Percentiles rank a stretch among this genome's conserved stretches.
These are phyloP conservation scores for Spodoptera littoralis DNA, from an alignment of 2,888 invertebrate species.

Conservation along the genomic window DNA sequence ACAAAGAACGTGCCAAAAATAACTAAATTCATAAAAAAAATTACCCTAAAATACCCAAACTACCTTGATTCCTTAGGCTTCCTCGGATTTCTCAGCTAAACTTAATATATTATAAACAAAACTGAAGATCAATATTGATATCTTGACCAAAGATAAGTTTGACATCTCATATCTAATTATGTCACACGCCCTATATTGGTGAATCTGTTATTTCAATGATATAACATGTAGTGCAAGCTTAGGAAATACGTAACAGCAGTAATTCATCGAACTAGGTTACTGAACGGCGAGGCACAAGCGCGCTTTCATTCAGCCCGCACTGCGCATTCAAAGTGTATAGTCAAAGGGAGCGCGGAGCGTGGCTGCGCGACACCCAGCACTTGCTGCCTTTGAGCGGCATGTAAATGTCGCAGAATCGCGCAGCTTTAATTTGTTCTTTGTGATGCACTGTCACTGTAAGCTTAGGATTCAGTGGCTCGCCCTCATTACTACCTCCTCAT, in stretches of 20 bases:
- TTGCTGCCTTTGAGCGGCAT: slow-evolving; percentile 40
- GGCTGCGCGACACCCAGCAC: slow-evolving; percentile 4
- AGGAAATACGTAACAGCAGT: slow-evolving; percentile 18
- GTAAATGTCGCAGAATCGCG: slow-evolving; percentile 35
- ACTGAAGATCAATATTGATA: no score
- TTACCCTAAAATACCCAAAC: slow-evolving; percentile 1
- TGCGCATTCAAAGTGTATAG: slow-evolving; percentile 45
- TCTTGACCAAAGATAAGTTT: no score
- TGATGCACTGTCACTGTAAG: slow-evolving; percentile 41
- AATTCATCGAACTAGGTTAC: slow-evolving; percentile 45
- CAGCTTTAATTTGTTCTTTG: slow-evolving; percentile 45
- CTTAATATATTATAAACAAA: no score
- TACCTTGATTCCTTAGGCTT: neutral
- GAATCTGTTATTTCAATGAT: neutral
- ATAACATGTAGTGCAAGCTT: neutral
- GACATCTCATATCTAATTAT: no score
- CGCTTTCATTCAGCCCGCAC: slow-evolving; percentile 51
- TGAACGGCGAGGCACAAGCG: slow-evolving; percentile 35
- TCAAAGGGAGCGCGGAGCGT: slow-evolving; percentile 38
- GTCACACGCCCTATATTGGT: neutral
- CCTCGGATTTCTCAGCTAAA: no score
- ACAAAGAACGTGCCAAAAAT: slow-evolving; percentile 41
- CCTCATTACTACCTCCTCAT: slow-evolving; percentile 36
- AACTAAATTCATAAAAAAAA: neutral
- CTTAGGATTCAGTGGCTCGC: slow-evolving; percentile 31